These are phyloP conservation scores for Chironomus tentans DNA, from an alignment of 2,888 invertebrate species.

Conservation along the genomic window DNA sequence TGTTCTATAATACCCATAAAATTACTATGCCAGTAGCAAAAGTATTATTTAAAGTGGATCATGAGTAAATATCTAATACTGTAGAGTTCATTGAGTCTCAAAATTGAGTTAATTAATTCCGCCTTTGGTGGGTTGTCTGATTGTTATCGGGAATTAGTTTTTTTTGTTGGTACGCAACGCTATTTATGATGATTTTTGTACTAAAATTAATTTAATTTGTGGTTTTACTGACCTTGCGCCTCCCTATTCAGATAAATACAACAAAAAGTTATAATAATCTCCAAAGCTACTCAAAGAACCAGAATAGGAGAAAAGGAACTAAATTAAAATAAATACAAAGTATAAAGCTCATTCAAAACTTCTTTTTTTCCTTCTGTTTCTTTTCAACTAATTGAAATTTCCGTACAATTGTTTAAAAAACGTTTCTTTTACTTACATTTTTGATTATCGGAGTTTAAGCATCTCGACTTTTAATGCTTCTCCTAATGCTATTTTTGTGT, in stretches of 20 bases:
- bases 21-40: background rate
- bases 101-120: background rate
- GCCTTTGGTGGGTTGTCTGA: background rate
- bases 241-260: background rate
- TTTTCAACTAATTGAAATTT: background rate
- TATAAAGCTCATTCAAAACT: background rate
- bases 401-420: constrained; percentile 13
- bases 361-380: background rate
- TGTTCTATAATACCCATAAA: background rate
- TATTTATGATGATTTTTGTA: background rate
- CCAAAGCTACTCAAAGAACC: background rate
- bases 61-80: background rate
- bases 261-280: background rate
- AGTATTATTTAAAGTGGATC: background rate
- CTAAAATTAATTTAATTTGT: background rate
- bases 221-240: background rate
- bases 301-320: background rate
- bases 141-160: background rate
- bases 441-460: background rate
- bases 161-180: background rate
- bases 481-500: background rate
- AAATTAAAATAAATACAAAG: background rate
- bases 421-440: background rate
- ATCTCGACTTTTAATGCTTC: background rate
- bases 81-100: background rate